A percentile compares a stretch with the other conserved stretches of the same genome.
phyloP scores from a whole-genome alignment of 2,113 vertebrate genomes.

The Percopsis transmontana region DNA sequence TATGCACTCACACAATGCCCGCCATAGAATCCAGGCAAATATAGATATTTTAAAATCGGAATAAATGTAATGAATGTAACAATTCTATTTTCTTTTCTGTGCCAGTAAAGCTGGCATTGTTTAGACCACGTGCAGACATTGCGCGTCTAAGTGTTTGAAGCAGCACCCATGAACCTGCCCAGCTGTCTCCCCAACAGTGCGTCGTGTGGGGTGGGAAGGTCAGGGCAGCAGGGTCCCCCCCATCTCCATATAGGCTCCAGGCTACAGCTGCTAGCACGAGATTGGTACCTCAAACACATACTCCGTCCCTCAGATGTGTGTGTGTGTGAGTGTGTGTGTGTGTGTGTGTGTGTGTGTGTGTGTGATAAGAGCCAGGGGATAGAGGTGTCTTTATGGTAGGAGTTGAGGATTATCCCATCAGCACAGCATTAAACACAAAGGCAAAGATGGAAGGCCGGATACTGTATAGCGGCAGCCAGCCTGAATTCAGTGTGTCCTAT shows the following conservation, averaged over 20 bases:
- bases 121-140: too few species aligned
- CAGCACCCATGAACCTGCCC: too few species aligned
- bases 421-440: slow-evolving; percentile 69
- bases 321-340: slow-evolving; percentile 1
- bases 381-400: slow-evolving; percentile 64
- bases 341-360: slow-evolving; percentile 13
- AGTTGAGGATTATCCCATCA: slow-evolving; percentile 70
- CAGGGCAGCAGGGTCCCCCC: slow-evolving; percentile 71
- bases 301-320: slow-evolving; percentile 63
- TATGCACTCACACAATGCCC: too few species aligned
- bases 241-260: slow-evolving; percentile 78
- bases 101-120: too few species aligned
- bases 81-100: too few species aligned
- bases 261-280: slow-evolving; percentile 77
- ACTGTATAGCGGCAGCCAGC: slow-evolving; percentile 20
- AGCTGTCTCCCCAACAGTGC: not conserved
- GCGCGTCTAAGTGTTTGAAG: too few species aligned
- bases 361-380: slow-evolving; percentile 69
- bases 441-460: slow-evolving; percentile 37
- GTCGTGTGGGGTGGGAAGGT: slow-evolving; percentile 67
- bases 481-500: not conserved
- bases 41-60: too few species aligned
- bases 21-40: too few species aligned
- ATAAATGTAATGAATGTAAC: too few species aligned
- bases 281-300: slow-evolving; percentile 75